Evolutionary conservation across 1,140 invertebrate genomes (phyloP).

Genomic region (Drosophila yakuba): DNA sequence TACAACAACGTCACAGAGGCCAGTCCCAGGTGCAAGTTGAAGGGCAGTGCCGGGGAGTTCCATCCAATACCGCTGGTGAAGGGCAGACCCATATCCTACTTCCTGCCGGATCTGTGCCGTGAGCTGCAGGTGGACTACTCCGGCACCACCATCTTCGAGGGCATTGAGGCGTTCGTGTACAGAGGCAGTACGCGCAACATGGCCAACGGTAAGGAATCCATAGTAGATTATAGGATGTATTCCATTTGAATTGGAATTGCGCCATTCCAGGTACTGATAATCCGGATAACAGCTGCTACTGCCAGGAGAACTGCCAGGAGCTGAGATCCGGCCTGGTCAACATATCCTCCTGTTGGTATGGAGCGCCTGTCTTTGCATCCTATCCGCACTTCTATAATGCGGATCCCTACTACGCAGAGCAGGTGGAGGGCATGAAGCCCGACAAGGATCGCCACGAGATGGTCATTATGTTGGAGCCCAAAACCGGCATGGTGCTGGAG

Average conservation of each 20-base stretch:
- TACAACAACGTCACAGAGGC: slow-evolving; percentile 86
- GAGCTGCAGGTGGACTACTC: slow-evolving; percentile 86
- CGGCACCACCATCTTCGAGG: slow-evolving; percentile 85
- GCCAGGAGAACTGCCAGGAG: slow-evolving; percentile 51
- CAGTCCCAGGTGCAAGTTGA: slow-evolving; percentile 86
- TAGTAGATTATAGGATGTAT: too few relatives aligned
- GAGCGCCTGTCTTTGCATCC: slow-evolving; percentile 91
- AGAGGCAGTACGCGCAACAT: slow-evolving; percentile 86
- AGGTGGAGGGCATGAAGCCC: slow-evolving; percentile 90
- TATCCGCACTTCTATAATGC: slow-evolving; percentile 94
- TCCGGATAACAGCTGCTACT: slow-evolving; percentile 56
- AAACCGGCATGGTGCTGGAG: slow-evolving; percentile 89
- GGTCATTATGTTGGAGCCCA: slow-evolving; percentile 90
- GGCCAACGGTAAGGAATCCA: slow-evolving; percentile 86
- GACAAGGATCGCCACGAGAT: slow-evolving; percentile 89
- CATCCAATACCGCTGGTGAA: slow-evolving; percentile 87
- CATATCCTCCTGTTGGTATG: slow-evolving; percentile 64
- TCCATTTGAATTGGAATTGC: too few relatives aligned
- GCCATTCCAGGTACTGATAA: slow-evolving; percentile 50
- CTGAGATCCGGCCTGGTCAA: slow-evolving; percentile 62
- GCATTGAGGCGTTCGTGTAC: slow-evolving; percentile 87
- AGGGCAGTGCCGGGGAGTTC: slow-evolving; percentile 91
- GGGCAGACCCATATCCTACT: slow-evolving; percentile 87
- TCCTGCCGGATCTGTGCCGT: slow-evolving; percentile 89
- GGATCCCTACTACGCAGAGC: slow-evolving; percentile 88